Evolutionary conservation across 2,113 vertebrate species (phyloP), one percentile per base, ranked within the genome.

Genomic region (Choloepus hoffmanni): DNA sequence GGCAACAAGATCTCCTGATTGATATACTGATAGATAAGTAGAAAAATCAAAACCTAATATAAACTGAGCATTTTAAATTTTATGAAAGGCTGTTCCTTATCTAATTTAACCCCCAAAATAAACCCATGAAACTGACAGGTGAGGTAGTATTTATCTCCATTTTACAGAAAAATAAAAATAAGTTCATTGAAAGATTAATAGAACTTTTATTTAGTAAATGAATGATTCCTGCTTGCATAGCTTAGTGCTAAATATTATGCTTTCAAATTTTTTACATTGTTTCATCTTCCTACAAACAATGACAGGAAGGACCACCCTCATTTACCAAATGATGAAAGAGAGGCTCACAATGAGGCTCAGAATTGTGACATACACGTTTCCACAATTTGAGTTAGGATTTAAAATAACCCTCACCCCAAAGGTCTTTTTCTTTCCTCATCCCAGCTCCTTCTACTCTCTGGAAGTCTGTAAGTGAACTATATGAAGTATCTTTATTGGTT

Each of bases 161-260:
- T 90, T 89, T 68, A 84, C 0, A 87, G 30, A 58, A 90, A 92
- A 89, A 87, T 92, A 45, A 72, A 74, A 92, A 10, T 3, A 84
- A 3, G 10, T 10, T 45, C 77, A 90, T 3, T 63, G 58, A 78
- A 92, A 90, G 48, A 48, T n/a, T 30, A 70, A 45, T 36, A 8
- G 92, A 89, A 19, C 14, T 50, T 19, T 73, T 40, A 73, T 73
- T 40, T 72, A 36, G 33, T 84, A 79, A 36, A 36, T 36, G 36
- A 77, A 36, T 67, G n/a, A 94, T 45, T 89, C 73, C 23, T 40
- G 7, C 53, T 89, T 85, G 43, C 33, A 79, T 15, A 70, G 7
- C 26, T 81, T 89, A 11, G 2, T 63, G 15, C 18, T 24, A 58
- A 23, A 48, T 13, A 58, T 10, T 2, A 40, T 4, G 43, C 55